Conservation (phyloP, 1,140 invertebrate species). For the Leptopilina clavipes region DNA sequence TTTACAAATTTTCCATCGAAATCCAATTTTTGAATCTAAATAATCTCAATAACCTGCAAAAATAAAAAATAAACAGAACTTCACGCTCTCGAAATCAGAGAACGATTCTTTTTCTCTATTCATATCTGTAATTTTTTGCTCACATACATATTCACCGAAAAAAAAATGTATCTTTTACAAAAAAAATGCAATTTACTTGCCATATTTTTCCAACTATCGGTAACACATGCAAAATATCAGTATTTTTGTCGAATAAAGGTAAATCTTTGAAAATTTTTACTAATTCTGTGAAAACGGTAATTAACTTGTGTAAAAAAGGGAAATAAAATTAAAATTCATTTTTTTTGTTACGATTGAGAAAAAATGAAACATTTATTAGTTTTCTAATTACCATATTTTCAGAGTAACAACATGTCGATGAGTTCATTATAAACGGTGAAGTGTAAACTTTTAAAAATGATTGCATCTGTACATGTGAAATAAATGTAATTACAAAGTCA, state of each 20-base stretch:
- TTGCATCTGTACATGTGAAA: constrained; percentile 38
- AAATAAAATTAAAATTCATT: no score
- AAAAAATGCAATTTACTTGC: constrained; percentile 12
- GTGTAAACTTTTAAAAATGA: constrained; percentile 39
- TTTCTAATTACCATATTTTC: not conserved
- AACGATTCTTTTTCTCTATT: not conserved
- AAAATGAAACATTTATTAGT: not conserved
- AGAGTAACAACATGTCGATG: not conserved
- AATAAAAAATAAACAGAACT: not conserved
- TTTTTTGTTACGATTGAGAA: not conserved
- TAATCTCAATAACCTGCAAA: not conserved
- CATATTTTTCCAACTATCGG: constrained; percentile 12
- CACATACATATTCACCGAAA: not conserved
- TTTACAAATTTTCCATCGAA: not conserved
- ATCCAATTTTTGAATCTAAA: not conserved
- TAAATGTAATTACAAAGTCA: constrained; percentile 45
- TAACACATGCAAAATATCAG: constrained; percentile 19
- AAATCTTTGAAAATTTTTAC: not conserved
- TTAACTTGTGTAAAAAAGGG: no score
- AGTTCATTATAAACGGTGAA: constrained; percentile 16
- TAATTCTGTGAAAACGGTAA: no score
- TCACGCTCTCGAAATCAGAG: not conserved
- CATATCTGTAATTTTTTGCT: not conserved
- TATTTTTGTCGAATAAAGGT: not conserved
- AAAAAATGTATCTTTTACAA: not conserved